These are phyloP conservation scores for Trichoplusia ni DNA, from an alignment of 1,140 invertebrate genomes.

Conservation along the genomic window DNA sequence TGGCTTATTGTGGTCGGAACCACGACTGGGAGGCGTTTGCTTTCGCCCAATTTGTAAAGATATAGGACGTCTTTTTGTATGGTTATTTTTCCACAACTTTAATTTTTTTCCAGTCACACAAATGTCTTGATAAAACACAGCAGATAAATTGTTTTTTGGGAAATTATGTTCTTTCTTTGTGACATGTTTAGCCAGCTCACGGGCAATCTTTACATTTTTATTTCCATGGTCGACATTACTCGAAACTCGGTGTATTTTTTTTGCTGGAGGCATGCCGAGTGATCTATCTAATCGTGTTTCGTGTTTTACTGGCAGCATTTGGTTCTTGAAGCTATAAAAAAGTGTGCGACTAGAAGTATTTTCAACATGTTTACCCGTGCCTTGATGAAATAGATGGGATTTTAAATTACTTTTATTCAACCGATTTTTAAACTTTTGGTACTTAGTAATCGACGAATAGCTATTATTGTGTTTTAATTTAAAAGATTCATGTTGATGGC, in stretches of 20 bases:
- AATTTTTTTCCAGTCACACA: not conserved
- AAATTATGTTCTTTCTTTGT: not conserved
- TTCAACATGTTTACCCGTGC: not conserved
- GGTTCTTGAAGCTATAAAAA: too few relatives aligned
- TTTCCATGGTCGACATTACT: too few relatives aligned
- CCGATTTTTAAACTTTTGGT: not conserved
- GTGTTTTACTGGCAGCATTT: too few relatives aligned
- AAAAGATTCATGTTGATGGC: not conserved
- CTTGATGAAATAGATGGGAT: not conserved
- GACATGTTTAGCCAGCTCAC: too few relatives aligned
- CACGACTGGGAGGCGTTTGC: not conserved
- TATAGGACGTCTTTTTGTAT: not conserved
- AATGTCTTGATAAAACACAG: constrained; percentile 3
- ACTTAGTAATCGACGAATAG: not conserved
- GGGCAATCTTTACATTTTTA: too few relatives aligned
- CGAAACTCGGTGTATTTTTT: too few relatives aligned
- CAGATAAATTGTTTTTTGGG: not conserved
- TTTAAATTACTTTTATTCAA: not conserved
- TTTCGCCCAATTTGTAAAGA: not conserved
- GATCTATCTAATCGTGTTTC: too few relatives aligned
- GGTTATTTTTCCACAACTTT: not conserved
- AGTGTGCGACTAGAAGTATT: not conserved
- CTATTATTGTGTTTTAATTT: not conserved
- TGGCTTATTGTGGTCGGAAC: not conserved
- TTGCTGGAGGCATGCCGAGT: too few relatives aligned